Evolutionary conservation across 2,113 vertebrate genomes (phyloP).

Genomic region (human): GRCh38 chr2:101563001-101563500

Average conservation of each 20-base stretch:
- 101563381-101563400: neutral
- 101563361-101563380: neutral
- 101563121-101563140: neutral
- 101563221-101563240: neutral
- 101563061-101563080: neutral
- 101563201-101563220: neutral
- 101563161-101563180: neutral
- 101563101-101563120: neutral
- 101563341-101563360: neutral
- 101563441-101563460: neutral
- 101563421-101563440: neutral
- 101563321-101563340: neutral
- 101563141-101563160: neutral
- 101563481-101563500: neutral
- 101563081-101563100: too few relatives aligned
- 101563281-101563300: neutral
- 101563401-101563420: neutral
- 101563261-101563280: neutral
- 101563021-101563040: neutral
- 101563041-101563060: fast-evolving
- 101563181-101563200: neutral
- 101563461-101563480: neutral
- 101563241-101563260: neutral
- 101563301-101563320: neutral
- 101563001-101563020: neutral